Base-by-base conservation (phyloP, 2,113 vertebrate species). In the Tenrec ecaudatus region DNA sequence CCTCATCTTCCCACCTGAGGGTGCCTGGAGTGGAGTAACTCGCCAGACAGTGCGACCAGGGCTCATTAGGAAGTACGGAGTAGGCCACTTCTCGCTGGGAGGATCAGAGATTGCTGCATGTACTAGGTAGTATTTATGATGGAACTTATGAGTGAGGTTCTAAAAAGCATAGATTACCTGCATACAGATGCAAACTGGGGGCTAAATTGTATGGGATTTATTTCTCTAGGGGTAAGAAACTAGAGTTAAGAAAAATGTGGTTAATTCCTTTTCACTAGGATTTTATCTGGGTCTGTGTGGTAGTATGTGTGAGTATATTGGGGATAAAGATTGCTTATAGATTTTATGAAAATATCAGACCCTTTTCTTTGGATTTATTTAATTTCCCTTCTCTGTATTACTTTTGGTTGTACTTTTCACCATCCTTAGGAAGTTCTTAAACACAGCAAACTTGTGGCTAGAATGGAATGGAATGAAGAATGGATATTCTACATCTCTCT, bases 21-120 rank as follows among this genome's bases (percentile, higher is more conserved):
- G 47, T 53, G 23, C 14, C 23, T 62, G 60, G 19, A 62, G 60
- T 25, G 14, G 2, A 62, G 7, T 12, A 62, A 22, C 60, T 62
- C 23, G 23, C 60, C 47, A 23, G 60, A 19, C 12, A 62, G 60
- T 53, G 60, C 60, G 3, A 22, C 60, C 60, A 62, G 60, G 23
- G 60, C 23, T 62, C 60, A 15, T 20, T 77, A 80, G 40, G 40
- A 40, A 5, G 86, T 77, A 78, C 33, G 60, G 38, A 16, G 27
- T 25, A 38, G 69, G 17, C 88, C 77, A 57, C 43, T 66, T 84
- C 43, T 2, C 31, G 47, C 31, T 20, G 31, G 40, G 40, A 40
- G 40, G 40, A 60, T 93, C 31, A 82, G 75, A 92, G 62, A 84
- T n/a, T 47, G 73, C 78, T 66, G 4, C 82, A 91, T 77, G 71